Evolutionary conservation across 2,113 vertebrate genomes (phyloP).

Genomic region (Chloropsis cyanopogon): DNA sequence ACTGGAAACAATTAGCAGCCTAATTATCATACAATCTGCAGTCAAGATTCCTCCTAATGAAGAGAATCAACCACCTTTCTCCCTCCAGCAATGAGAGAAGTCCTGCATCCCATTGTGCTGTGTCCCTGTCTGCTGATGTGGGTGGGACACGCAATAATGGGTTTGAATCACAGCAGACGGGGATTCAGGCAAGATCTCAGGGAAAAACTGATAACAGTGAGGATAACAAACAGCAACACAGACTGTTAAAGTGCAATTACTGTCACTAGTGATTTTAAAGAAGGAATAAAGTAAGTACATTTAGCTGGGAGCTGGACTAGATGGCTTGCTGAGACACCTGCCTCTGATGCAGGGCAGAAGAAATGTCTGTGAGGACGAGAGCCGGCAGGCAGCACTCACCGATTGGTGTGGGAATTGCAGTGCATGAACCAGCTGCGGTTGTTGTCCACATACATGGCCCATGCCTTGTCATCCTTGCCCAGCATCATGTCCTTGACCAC

Average conservation of each 20-base stretch:
- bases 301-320: neutral
- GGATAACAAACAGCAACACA: neutral
- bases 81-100: neutral
- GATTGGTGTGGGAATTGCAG: constrained; percentile 96
- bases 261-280: neutral
- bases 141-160: neutral
- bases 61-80: neutral
- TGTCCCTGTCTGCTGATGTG: neutral
- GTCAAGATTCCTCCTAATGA: neutral
- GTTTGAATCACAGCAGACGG: neutral
- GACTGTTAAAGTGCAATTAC: neutral
- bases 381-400: constrained; percentile 64
- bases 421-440: constrained; percentile 99
- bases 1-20: neutral
- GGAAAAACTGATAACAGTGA: neutral
- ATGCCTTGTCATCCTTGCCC: constrained; percentile 95
- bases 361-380: neutral
- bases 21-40: neutral
- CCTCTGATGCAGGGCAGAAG: neutral
- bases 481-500: constrained; percentile 96
- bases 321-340: neutral
- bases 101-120: neutral
- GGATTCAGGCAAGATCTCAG: neutral
- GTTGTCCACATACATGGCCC: constrained; percentile 99
- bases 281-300: neutral